A percentile compares a stretch with the other conserved stretches of the same genome.
Conservation (phyloP, 2,888 invertebrate species). For the Folsomia manolachei region DNA sequence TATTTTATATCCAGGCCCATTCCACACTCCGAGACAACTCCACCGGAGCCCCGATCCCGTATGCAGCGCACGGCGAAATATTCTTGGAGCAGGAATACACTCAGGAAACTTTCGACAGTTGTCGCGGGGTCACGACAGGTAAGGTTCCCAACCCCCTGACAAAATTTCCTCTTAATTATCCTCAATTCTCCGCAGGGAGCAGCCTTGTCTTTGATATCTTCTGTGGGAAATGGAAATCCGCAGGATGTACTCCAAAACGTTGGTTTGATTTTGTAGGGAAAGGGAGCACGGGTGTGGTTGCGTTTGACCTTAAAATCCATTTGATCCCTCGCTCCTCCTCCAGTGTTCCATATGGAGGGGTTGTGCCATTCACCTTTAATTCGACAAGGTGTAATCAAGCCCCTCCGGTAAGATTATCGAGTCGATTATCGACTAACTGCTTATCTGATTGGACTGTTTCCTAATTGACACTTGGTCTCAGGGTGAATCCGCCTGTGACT, state of each 20-base stretch:
- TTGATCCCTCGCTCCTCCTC: constrained; percentile 31
- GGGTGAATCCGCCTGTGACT: constrained; percentile 68
- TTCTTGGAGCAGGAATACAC: constrained; percentile 63
- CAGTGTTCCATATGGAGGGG: neutral
- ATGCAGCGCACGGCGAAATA: constrained; percentile 44
- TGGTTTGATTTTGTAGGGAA: constrained; percentile 44
- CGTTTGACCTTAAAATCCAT: constrained; percentile 65
- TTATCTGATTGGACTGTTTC: neutral
- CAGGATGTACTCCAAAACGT: constrained; percentile 64
- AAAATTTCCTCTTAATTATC: too few species aligned
- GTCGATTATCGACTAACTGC: neutral
- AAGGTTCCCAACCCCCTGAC: neutral
- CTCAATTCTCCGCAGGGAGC: constrained; percentile 70
- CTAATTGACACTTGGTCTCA: neutral
- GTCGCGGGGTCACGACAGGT: constrained; percentile 62
- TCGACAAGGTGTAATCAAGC: constrained; percentile 34
- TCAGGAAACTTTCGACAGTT: constrained; percentile 69
- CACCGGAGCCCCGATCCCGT: constrained; percentile 5
- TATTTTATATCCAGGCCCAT: neutral
- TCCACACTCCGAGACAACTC: constrained; percentile 10
- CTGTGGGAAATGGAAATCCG: constrained; percentile 67
- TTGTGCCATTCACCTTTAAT: neutral
- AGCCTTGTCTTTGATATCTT: constrained; percentile 64
- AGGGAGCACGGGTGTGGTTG: constrained; percentile 51
- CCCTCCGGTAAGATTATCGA: constrained; percentile 18